phyloP scores from a whole-genome alignment of 2,888 invertebrate species.

The Pseudococcus viburni region DNA sequence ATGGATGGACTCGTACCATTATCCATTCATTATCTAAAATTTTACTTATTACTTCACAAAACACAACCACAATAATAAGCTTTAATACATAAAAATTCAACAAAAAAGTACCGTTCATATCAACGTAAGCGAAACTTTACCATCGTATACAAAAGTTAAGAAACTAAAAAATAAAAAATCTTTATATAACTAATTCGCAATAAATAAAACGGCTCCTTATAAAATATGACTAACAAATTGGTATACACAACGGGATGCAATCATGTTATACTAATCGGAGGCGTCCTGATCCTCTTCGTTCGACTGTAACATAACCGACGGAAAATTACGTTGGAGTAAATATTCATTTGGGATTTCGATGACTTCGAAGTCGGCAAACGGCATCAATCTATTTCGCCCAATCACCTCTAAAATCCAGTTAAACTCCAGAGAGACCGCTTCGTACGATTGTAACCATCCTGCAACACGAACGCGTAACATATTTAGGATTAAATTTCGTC shows the following conservation, averaged over 20 bases:
- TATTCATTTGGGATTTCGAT: conserved; percentile 40
- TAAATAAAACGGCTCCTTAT: conserved; percentile 10
- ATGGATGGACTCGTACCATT: too few species aligned
- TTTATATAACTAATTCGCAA: background rate
- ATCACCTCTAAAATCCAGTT: conserved; percentile 64
- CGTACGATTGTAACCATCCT: conserved; percentile 58
- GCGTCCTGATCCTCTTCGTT: conserved; percentile 49
- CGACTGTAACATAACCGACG: conserved; percentile 46
- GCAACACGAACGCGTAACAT: background rate
- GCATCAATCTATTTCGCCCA: conserved; percentile 57
- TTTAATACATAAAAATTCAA: background rate
- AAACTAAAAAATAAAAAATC: background rate
- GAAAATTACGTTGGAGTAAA: conserved; percentile 53
- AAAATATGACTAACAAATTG: conserved; percentile 38
- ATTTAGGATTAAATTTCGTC: conserved; percentile 17
- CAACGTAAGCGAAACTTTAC: background rate
- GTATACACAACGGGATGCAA: conserved; percentile 8
- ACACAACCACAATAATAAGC: background rate
- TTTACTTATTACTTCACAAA: too few species aligned
- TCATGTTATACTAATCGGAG: conserved; percentile 44
- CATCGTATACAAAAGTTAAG: background rate
- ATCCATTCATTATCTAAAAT: too few species aligned
- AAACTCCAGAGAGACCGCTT: conserved; percentile 61
- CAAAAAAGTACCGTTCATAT: background rate
- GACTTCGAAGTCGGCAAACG: conserved; percentile 61